Base-by-base conservation (phyloP, 1,140 invertebrate genomes). In the Apis florea region DNA sequence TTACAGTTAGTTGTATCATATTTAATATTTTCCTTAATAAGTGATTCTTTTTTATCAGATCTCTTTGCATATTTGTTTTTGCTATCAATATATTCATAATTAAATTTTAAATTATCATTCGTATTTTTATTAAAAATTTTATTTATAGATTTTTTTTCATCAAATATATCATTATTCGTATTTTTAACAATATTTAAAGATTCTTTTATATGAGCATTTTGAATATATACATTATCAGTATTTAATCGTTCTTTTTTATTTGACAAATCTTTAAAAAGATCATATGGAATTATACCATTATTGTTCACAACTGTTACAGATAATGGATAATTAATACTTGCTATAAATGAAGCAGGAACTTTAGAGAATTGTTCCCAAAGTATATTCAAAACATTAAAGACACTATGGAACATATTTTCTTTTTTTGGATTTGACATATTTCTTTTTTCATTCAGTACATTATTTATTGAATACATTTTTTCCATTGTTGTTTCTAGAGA, bases 221-320 rank as follows among this genome's bases (percentile, higher is more conserved):
- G 26, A 31, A 76, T 59, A 12, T 70, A 85, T 17, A 79, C 17
- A 17, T 79, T 56, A n/a, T 76, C 68, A 54, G 75, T 56, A 21
- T 8, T 19, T 53, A 78, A 70, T 19, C 66, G 15, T 3, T 89
- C 85, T 59, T 51, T 83, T 47, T 82, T 88, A 24, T n/a, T 51
- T 11, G 87, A 85, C 21, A 89, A 73, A 61, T 83, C 79, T 82
- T 89, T 86, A 47, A 89, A 86, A 59, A 92, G 82, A 13, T 89
- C 87, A 2, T 78, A 83, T 1, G 89, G 84, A 31, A 85, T 86
- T n/a, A 89, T 79, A 66, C 85, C 85, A n/a, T 88, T 85, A 56
- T 90, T 88, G 19, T 88, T 81, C 13, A 92, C 89, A 21, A 92
- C 79, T 6, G 90, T 91, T 10, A 91, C 90, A 6, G 88, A 91